Conservation (phyloP, 2,888 invertebrate genomes). For the Drosophila limbata region DNA sequence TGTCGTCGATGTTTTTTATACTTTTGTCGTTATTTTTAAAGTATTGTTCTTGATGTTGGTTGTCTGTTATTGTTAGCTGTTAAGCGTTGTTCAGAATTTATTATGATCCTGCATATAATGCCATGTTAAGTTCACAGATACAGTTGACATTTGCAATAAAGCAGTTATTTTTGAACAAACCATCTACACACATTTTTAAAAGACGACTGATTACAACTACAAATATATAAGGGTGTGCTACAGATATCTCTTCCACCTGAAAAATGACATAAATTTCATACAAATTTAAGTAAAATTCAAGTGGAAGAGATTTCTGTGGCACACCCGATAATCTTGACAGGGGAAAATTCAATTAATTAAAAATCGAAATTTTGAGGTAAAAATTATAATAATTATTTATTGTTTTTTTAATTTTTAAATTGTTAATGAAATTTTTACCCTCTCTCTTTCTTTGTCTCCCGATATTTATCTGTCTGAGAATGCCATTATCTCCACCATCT, state of each 20-base stretch:
- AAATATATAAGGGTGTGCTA: too few relatives aligned
- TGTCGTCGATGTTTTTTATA: constrained; percentile 17
- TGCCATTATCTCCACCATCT: background rate
- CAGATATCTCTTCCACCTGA: too few relatives aligned
- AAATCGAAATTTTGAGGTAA: too few relatives aligned
- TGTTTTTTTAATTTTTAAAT: background rate
- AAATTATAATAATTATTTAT: too few relatives aligned
- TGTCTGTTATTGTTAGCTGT: constrained; percentile 26
- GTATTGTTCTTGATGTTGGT: constrained; percentile 21
- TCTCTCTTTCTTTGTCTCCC: background rate
- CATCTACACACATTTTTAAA: too few relatives aligned
- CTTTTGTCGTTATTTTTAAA: constrained; percentile 17
- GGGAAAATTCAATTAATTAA: too few relatives aligned
- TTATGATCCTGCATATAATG: constrained; percentile 13
- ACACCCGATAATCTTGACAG: too few relatives aligned
- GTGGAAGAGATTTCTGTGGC: too few relatives aligned
- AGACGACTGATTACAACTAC: too few relatives aligned
- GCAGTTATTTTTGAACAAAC: background rate
- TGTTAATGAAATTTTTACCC: constrained; percentile 55
- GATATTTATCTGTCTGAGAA: constrained; percentile 28
- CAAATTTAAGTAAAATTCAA: too few relatives aligned
- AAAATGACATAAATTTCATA: too few relatives aligned
- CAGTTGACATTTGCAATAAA: constrained; percentile 2
- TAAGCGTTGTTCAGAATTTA: constrained; percentile 38
- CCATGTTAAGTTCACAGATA: background rate